These are phyloP conservation scores for Pegoplata infirma DNA, from an alignment of 2,888 invertebrate species.

Conservation along the genomic window DNA sequence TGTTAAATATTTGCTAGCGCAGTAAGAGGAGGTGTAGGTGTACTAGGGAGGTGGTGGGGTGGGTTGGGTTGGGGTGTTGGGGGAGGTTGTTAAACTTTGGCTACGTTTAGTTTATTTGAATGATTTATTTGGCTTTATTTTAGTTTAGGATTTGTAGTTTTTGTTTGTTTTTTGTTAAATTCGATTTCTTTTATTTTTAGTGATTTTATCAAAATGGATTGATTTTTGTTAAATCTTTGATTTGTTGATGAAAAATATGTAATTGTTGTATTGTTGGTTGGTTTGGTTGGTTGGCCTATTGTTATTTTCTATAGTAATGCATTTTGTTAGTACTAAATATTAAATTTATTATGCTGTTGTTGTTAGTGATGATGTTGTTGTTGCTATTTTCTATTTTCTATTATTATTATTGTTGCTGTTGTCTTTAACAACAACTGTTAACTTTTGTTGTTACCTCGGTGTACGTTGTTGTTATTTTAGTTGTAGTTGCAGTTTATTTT, in stretches of 20 bases:
- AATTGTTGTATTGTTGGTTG: conserved; percentile 14
- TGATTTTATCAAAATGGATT: background rate
- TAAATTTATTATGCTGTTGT: conserved; percentile 22
- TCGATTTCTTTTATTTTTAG: conserved; percentile 25
- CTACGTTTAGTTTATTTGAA: background rate
- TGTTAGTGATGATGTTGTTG: conserved; percentile 12
- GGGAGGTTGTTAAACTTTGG: conserved; percentile 6
- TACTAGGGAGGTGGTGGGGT: background rate
- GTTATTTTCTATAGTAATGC: conserved; percentile 18
- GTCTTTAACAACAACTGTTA: conserved; percentile 47
- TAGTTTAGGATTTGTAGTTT: background rate
- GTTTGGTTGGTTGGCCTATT: background rate
- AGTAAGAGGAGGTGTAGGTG: background rate
- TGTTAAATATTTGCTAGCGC: background rate
- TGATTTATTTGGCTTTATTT: conserved; percentile 17
- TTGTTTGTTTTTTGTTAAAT: conserved; percentile 48
- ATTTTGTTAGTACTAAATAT: conserved; percentile 7
- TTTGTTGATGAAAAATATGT: conserved; percentile 30
- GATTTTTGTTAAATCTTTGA: conserved; percentile 38
- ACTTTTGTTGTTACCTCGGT: conserved; percentile 59
- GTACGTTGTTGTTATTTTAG: conserved; percentile 47
- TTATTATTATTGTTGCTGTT: conserved; percentile 32
- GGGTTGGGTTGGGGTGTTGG: background rate
- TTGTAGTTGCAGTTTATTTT: too few species aligned
- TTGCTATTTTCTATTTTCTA: too few species aligned